phyloP scores from a whole-genome alignment of 2,888 invertebrate genomes.

The Chrysotoxum bicinctum region DNA sequence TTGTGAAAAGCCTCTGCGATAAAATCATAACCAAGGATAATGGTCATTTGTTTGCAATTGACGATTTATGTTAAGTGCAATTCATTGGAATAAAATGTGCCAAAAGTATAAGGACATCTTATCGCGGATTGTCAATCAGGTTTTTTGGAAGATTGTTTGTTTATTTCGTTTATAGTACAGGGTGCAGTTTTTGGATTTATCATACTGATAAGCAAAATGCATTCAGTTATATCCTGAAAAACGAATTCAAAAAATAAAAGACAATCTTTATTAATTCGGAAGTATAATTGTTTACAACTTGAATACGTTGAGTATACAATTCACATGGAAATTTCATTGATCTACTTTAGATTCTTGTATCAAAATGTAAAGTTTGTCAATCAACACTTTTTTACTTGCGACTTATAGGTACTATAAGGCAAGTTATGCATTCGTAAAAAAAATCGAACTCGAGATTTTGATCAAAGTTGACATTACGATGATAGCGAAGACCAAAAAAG shows the following conservation, averaged over 20 bases:
- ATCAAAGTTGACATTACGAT: no score
- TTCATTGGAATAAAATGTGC: constrained; percentile 60
- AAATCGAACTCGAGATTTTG: no score
- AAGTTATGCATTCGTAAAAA: no score
- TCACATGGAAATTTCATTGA: no score
- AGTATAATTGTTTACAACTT: not conserved
- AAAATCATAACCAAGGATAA: constrained; percentile 40
- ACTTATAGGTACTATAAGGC: no score
- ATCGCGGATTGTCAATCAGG: constrained; percentile 41
- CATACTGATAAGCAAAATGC: not conserved
- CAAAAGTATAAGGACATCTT: constrained; percentile 26
- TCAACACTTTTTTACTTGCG: no score
- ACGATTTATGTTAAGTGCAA: constrained; percentile 32
- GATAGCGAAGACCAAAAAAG: no score
- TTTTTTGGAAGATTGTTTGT: constrained; percentile 20
- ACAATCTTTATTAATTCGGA: not conserved
- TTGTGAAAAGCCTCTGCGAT: constrained; percentile 40
- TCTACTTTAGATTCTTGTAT: no score
- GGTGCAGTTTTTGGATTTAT: not conserved
- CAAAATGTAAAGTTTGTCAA: no score
- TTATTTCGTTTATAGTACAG: constrained; percentile 18
- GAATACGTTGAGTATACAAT: not conserved
- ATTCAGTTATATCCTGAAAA: not conserved
- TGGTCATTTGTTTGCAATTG: constrained; percentile 57
- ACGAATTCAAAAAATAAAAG: not conserved